Conservation (phyloP, 2,888 invertebrate genomes). For the Cantharis rustica region DNA sequence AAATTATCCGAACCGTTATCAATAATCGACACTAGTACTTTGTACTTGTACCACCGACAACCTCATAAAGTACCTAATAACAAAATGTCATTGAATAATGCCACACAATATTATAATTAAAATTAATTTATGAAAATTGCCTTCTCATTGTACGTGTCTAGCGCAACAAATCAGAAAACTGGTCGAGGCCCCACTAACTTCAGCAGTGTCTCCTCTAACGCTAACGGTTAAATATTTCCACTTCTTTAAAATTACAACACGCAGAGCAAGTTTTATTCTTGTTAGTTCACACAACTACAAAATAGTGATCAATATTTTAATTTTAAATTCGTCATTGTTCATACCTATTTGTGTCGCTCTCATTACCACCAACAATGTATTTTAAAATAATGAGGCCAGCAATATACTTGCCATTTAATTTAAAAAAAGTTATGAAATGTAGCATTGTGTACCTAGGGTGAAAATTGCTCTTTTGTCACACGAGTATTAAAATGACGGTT, state of each 20-base stretch:
- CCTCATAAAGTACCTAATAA: not conserved
- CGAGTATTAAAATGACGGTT: no score
- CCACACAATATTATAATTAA: not conserved
- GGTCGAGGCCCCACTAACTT: not conserved
- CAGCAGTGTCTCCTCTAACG: not conserved
- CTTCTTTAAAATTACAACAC: not conserved
- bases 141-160: constrained; percentile 6
- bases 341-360: not conserved
- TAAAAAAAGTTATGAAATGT: no score
- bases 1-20: not conserved
- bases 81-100: constrained; percentile 7
- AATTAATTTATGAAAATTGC: constrained; percentile 4
- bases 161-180: not conserved
- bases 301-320: not conserved
- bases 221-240: not conserved
- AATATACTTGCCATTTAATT: no score
- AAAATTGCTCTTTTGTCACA: no score
- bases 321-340: not conserved
- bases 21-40: not conserved
- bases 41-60: not conserved
- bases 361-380: not conserved
- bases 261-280: not conserved
- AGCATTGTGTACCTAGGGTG: no score
- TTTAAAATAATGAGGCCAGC: not conserved
- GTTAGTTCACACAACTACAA: not conserved